Conservation (phyloP, 2,113 vertebrate genomes). For the Smithornis capensis region DNA sequence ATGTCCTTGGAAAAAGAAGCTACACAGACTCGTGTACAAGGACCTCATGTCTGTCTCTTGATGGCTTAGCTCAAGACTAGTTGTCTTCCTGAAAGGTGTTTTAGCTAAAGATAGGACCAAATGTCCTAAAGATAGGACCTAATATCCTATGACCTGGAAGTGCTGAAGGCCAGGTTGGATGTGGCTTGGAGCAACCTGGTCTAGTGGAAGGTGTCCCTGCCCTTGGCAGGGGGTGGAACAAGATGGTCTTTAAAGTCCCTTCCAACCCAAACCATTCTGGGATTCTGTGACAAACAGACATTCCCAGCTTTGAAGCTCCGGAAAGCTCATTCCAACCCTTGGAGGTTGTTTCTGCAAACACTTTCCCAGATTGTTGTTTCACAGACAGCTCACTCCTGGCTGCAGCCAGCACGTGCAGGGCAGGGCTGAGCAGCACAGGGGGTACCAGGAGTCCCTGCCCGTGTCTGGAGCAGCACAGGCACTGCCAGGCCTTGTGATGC, state of each 20-base stretch:
- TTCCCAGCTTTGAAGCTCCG: background rate
- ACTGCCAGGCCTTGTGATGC: background rate
- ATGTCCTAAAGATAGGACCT: background rate
- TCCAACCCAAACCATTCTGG: background rate
- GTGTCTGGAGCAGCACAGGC: background rate
- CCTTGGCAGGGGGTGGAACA: background rate
- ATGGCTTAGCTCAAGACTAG: background rate
- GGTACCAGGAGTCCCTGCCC: background rate
- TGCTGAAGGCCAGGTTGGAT: background rate
- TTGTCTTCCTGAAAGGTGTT: background rate
- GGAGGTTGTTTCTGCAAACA: background rate
- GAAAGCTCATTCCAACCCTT: background rate
- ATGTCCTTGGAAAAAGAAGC: background rate
- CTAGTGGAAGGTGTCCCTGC: background rate
- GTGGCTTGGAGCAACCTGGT: background rate
- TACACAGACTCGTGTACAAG: background rate
- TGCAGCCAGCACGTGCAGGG: background rate
- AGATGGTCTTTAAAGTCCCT: background rate
- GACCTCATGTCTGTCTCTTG: background rate
- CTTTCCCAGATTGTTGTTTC: background rate
- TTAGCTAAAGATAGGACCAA: background rate
- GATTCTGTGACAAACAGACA: background rate
- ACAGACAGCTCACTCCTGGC: background rate
- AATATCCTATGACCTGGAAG: no score
- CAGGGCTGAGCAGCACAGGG: background rate